Percentiles rank a stretch among this genome's conserved stretches.
phyloP scores from a whole-genome alignment of 2,797 vertebrate genomes.

The Tympanoctomys barrerae region DNA sequence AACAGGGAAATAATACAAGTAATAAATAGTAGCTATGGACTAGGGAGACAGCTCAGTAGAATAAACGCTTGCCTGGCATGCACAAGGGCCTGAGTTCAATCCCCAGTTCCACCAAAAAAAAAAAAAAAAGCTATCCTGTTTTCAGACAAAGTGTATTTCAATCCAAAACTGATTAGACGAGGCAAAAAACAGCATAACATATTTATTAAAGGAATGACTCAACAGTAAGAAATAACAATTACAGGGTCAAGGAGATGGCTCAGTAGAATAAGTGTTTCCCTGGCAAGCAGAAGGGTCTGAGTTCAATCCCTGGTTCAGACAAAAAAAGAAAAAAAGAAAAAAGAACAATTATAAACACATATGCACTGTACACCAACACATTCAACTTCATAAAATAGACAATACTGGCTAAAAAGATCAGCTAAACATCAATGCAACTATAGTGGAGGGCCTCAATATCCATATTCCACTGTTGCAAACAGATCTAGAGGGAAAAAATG shows the following conservation, averaged over 20 bases:
- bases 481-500: not conserved
- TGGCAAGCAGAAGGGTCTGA: no score
- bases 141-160: not conserved
- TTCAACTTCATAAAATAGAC: not conserved
- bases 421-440: not conserved
- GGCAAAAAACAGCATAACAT: not conserved
- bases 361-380: not conserved
- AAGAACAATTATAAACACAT: not conserved
- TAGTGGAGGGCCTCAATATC: not conserved
- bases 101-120: no score
- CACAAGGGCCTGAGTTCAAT: no score
- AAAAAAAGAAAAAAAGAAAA: no score
- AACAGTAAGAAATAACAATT: not conserved
- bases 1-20: not conserved
- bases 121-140: not conserved
- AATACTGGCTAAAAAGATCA: not conserved
- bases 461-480: not conserved
- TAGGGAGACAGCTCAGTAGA: no score
- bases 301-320: no score
- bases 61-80: no score
- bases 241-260: not conserved
- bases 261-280: no score
- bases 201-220: not conserved
- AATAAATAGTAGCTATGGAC: not conserved
- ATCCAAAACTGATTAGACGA: not conserved